Conservation (phyloP, 2,888 invertebrate species). For the Drosophila affinis region DNA sequence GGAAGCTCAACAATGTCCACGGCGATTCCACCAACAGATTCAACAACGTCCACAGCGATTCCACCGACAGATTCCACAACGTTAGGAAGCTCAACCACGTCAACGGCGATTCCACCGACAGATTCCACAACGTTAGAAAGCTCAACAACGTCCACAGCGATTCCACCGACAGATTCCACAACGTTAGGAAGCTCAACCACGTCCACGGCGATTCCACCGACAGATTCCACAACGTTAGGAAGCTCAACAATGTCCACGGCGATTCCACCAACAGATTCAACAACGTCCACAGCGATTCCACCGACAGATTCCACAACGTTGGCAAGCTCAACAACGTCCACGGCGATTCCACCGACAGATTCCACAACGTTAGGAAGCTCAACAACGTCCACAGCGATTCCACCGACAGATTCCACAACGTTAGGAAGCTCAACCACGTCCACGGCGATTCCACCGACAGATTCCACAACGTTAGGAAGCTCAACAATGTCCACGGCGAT, state of each 20-base stretch:
- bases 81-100: neutral
- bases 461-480: neutral
- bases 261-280: neutral
- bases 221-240: neutral
- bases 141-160: neutral
- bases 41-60: neutral
- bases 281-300: neutral
- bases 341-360: neutral
- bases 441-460: neutral
- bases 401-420: too few relatives aligned
- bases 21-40: neutral
- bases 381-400: neutral
- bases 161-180: neutral
- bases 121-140: neutral
- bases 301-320: neutral
- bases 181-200: neutral
- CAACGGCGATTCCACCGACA: constrained; percentile 5
- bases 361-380: neutral
- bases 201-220: neutral
- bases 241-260: constrained; percentile 1
- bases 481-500: neutral
- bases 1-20: neutral
- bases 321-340: neutral
- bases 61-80: neutral
- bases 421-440: too few relatives aligned